Conservation (phyloP, 1,140 invertebrate species). For the Phymorhynchus buccinoides region DNA sequence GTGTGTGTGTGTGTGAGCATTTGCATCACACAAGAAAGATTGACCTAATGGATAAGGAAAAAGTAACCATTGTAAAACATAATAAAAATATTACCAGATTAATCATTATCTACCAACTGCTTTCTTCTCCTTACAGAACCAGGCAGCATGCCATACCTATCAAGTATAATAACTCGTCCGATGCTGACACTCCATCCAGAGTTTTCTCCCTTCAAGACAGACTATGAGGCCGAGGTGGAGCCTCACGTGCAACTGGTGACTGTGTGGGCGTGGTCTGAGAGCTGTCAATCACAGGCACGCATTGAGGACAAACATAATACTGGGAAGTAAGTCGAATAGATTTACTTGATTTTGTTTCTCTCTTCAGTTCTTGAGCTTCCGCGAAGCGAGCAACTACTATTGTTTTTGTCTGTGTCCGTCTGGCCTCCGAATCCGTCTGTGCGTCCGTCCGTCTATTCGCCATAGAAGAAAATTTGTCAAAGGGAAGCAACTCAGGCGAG, state of each 20-base stretch:
- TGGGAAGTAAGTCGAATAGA: constrained; percentile 62
- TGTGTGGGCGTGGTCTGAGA: constrained; percentile 62
- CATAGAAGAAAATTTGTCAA: too few relatives aligned
- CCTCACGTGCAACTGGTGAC: constrained; percentile 66
- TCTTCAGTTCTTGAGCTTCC: too few relatives aligned
- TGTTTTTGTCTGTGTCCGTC: too few relatives aligned
- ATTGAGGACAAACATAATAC: constrained; percentile 69
- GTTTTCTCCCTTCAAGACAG: constrained; percentile 65
- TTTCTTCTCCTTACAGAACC: constrained; percentile 46
- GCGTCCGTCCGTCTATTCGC: too few relatives aligned
- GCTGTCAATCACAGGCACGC: constrained; percentile 69
- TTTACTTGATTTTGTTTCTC: too few relatives aligned
- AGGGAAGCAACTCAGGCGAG: too few relatives aligned
- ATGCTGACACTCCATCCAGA: constrained; percentile 58
- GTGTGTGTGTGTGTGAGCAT: not conserved
- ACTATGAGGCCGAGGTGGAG: constrained; percentile 65
- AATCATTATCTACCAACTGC: too few relatives aligned
- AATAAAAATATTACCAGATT: constrained; percentile 8
- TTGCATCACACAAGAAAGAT: too few relatives aligned
- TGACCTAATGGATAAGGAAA: not conserved
- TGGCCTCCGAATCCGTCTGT: too few relatives aligned
- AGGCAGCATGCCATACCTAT: constrained; percentile 61
- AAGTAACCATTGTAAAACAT: constrained; percentile 15
- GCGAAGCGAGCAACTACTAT: too few relatives aligned
- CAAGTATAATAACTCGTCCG: constrained; percentile 61